These are phyloP conservation scores for Cyphotilapia sp. DNA, from an alignment of 2,113 vertebrate species.

Conservation along the genomic window DNA sequence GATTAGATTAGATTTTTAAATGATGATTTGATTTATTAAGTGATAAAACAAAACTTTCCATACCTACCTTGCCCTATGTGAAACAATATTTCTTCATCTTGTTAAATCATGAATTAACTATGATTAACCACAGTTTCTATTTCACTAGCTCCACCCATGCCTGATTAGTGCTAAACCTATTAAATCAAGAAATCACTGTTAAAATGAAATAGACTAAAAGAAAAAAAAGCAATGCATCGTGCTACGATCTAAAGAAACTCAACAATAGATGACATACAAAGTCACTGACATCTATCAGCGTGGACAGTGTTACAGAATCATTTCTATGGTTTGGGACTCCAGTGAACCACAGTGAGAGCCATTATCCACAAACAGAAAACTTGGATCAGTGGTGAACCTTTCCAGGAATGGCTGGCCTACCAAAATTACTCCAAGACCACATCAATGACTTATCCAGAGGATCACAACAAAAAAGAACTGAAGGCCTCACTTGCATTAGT, in stretches of 20 bases:
- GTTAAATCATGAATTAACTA: not conserved
- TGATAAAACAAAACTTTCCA: not conserved
- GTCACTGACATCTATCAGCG: not conserved
- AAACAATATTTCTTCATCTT: not conserved
- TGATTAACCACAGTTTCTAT: not conserved
- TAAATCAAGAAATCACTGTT: not conserved
- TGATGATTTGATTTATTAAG: not conserved
- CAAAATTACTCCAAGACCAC: not conserved
- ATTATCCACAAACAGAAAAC: not conserved
- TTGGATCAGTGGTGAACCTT: not conserved
- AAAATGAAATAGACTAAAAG: not conserved
- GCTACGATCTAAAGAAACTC: not conserved
- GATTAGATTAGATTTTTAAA: not conserved
- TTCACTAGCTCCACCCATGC: not conserved
- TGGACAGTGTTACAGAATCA: rapidly evolving
- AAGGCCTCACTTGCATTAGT: not conserved
- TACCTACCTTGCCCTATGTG: not conserved
- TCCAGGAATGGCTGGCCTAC: not conserved
- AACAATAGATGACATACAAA: rapidly evolving
- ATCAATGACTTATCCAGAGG: not conserved
- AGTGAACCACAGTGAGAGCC: not conserved
- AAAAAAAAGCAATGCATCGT: not conserved
- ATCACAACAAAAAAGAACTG: not conserved
- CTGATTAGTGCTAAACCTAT: not conserved
- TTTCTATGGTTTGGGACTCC: not conserved